Evolutionary conservation across 2,888 invertebrate species (phyloP).

Genomic region (Pollenia labialis): DNA sequence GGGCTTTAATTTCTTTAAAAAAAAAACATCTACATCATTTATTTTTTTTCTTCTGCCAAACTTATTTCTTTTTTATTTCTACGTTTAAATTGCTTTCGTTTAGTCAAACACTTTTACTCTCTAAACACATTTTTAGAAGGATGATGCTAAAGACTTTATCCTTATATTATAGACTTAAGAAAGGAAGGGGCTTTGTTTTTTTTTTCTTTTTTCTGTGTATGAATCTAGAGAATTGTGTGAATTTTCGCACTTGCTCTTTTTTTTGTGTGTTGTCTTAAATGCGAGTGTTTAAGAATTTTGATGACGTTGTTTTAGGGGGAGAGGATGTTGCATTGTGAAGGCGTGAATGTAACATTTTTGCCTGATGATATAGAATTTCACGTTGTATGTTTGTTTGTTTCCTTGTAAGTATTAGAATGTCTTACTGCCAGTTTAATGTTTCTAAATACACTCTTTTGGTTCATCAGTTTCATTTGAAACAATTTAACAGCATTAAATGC

Average conservation of each 20-base stretch:
- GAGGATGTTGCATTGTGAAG: background rate
- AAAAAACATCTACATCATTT: background rate
- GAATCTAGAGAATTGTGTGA: slow-evolving; percentile 67
- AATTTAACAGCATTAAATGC: slow-evolving; percentile 9
- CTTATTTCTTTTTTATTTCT: slow-evolving; percentile 15
- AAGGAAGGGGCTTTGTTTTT: background rate
- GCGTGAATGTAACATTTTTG: slow-evolving; percentile 35
- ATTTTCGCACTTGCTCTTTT: slow-evolving; percentile 65
- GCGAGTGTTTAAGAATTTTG: background rate
- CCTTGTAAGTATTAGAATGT: background rate
- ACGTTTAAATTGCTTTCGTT: slow-evolving; percentile 60
- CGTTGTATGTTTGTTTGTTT: background rate
- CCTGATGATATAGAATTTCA: slow-evolving; percentile 46
- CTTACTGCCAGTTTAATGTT: slow-evolving; percentile 21
- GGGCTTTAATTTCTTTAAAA: slow-evolving; percentile 6
- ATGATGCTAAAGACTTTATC: slow-evolving; percentile 34
- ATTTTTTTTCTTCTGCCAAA: background rate
- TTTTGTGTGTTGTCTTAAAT: background rate
- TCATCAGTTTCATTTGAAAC: slow-evolving; percentile 20
- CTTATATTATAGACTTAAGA: background rate
- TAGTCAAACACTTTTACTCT: slow-evolving; percentile 61
- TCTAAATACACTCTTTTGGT: slow-evolving; percentile 10
- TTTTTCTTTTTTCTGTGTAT: slow-evolving; percentile 44
- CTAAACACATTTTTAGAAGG: slow-evolving; percentile 15
- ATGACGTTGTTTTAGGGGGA: slow-evolving; percentile 1